phyloP scores from a whole-genome alignment of 2,113 vertebrate species.

The Burhinus bistriatus region DNA sequence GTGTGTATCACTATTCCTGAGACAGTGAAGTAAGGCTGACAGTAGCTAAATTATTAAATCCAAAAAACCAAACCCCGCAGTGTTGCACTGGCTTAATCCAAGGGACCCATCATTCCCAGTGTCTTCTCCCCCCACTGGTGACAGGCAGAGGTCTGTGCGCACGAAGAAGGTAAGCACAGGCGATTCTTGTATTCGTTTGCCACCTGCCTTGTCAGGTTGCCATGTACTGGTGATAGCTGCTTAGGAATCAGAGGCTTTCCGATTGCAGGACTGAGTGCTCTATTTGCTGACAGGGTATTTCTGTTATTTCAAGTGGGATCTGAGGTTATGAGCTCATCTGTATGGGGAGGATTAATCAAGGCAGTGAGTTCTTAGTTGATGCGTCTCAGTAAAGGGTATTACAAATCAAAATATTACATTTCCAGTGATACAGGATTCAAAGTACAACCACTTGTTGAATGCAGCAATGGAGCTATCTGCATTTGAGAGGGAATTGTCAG shows the following conservation, averaged over 20 bases:
- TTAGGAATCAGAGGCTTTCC: neutral
- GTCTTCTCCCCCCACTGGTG: neutral
- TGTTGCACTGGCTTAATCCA: neutral
- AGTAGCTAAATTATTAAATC: neutral
- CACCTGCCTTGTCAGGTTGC: neutral
- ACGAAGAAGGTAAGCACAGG: fast-evolving
- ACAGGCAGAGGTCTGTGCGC: fast-evolving
- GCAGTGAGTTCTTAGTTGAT: neutral
- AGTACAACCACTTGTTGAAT: neutral
- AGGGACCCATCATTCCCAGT: fast-evolving
- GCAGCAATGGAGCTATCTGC: neutral
- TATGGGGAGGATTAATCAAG: neutral
- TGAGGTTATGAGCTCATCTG: neutral
- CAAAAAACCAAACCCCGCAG: fast-evolving
- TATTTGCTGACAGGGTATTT: neutral
- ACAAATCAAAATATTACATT: neutral
- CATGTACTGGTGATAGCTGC: fast-evolving
- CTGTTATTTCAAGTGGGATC: neutral
- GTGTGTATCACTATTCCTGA: fast-evolving
- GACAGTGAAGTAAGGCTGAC: neutral
- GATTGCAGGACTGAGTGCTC: neutral
- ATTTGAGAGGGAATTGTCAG: neutral
- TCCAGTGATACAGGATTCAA: neutral
- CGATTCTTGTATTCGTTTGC: fast-evolving
- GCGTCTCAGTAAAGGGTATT: neutral